Percentiles rank a stretch among this genome's conserved stretches.
These are phyloP conservation scores for Bactericera cockerelli DNA, from an alignment of 1,140 invertebrate genomes.

Conservation along the genomic window DNA sequence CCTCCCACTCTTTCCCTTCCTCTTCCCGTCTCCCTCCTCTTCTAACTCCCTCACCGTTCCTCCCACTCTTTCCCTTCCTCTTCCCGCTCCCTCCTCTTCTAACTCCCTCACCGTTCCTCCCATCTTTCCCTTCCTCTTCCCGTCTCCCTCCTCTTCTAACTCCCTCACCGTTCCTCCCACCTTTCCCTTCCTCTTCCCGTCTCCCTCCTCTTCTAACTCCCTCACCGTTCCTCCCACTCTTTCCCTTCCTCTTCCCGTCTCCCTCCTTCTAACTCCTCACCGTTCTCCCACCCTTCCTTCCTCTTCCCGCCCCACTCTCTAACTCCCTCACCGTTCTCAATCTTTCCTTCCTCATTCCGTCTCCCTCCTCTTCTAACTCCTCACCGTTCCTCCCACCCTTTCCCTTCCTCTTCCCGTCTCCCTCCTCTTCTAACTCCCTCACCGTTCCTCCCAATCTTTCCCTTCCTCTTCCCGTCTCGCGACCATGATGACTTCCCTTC, in stretches of 20 bases:
- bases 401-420: background rate
- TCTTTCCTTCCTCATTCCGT: background rate
- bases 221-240: background rate
- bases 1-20: no score
- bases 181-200: background rate
- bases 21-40: no score
- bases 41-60: no score
- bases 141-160: background rate
- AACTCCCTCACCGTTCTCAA: background rate
- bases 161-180: no score
- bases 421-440: background rate
- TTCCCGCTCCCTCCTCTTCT: no score
- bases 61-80: no score
- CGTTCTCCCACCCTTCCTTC: background rate
- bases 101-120: no score
- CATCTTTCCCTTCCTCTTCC: constrained; percentile 5
- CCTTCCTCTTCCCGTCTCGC: background rate
- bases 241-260: background rate
- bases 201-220: constrained; percentile 4
- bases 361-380: background rate
- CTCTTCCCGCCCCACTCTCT: constrained; percentile 1
- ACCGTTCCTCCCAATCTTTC: background rate
- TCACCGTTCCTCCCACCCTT: background rate
- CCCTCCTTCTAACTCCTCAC: background rate
- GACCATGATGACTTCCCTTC: no score